Percentiles rank a stretch among this genome's conserved stretches.
phyloP scores from a whole-genome alignment of 2,113 vertebrate genomes.

The Pseudorasbora parva region DNA sequence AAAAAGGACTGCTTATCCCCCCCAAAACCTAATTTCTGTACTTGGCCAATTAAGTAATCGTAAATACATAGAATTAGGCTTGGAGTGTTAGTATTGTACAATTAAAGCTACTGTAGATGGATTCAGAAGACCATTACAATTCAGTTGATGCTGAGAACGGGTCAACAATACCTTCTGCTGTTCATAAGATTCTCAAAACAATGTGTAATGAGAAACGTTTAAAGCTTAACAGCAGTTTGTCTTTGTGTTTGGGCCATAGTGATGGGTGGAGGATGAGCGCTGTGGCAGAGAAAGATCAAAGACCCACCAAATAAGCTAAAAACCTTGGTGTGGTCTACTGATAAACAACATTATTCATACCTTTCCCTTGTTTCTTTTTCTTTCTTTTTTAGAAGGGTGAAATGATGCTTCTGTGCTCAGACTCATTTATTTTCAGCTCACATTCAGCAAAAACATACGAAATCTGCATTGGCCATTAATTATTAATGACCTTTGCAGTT shows the following conservation, averaged over 20 bases:
- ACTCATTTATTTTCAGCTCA: conserved; percentile 24
- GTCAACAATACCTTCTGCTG: neutral
- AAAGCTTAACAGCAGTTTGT: neutral
- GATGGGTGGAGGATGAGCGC: neutral
- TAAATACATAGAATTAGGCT: conserved; percentile 19
- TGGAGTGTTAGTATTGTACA: neutral
- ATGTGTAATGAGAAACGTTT: neutral
- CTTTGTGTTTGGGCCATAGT: conserved; percentile 5
- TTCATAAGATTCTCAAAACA: conserved; percentile 1
- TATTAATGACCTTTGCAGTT: conserved; percentile 52
- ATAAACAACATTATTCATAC: conserved; percentile 42
- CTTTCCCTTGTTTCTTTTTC: neutral
- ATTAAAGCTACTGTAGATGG: neutral
- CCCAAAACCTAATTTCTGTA: conserved; percentile 42
- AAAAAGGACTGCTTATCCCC: conserved; percentile 35
- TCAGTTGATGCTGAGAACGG: neutral
- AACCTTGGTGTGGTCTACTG: neutral
- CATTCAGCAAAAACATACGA: conserved; percentile 15
- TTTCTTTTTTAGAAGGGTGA: neutral
- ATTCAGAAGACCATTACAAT: conserved; percentile 28
- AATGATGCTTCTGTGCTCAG: conserved; percentile 1
- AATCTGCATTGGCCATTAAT: conserved; percentile 45
- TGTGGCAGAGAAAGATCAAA: conserved; percentile 36
- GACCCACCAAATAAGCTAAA: neutral
- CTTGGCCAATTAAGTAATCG: conserved; percentile 35